Evolutionary conservation across 2,797 vertebrate species (phyloP).

Genomic region (Sebastes cheni): DNA sequence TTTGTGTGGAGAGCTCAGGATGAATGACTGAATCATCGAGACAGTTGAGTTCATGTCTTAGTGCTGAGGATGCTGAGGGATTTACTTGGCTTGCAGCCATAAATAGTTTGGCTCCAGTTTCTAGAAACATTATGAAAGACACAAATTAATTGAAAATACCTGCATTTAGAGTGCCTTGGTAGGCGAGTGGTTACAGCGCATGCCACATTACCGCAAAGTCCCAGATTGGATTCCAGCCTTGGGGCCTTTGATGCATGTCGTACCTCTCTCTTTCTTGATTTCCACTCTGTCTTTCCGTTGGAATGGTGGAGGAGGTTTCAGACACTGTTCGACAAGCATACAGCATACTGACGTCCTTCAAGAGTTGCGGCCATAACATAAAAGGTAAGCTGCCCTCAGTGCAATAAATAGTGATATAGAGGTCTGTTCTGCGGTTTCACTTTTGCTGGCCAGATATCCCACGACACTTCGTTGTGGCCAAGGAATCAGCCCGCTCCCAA

Average conservation of each 20-base stretch:
- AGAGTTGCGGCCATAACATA: neutral
- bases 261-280: too few relatives aligned
- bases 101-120: neutral
- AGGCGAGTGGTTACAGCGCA: neutral
- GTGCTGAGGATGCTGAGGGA: neutral
- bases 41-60: neutral
- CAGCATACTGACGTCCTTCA: neutral
- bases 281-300: too few relatives aligned
- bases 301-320: neutral
- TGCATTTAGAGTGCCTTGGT: neutral
- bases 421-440: neutral
- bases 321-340: neutral
- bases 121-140: neutral
- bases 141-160: neutral
- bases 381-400: neutral
- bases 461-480: neutral
- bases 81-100: slow-evolving; percentile 10
- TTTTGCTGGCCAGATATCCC: neutral
- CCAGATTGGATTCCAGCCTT: neutral
- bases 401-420: neutral
- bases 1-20: neutral
- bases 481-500: too few relatives aligned
- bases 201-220: neutral
- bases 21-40: neutral
- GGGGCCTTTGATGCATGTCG: neutral